Evolutionary conservation across 1,140 invertebrate genomes (phyloP).

Genomic region (Drosophila chauvacae): DNA sequence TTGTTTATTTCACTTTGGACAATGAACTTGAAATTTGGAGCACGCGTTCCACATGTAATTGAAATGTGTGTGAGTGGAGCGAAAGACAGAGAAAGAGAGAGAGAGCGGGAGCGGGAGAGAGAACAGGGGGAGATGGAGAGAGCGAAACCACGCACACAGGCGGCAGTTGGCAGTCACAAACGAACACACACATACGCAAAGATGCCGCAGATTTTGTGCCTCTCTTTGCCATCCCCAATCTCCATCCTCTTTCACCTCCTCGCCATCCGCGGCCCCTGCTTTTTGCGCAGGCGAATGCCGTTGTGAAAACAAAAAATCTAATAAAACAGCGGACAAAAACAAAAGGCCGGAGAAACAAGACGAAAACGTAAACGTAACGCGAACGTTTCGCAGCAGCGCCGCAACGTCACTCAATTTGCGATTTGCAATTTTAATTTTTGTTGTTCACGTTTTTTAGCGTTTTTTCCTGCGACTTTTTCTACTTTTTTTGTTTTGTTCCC

Average conservation of each 20-base stretch:
- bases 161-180: slow-evolving; percentile 8
- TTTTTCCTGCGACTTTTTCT: slow-evolving; percentile 5
- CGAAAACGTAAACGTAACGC: slow-evolving; percentile 6
- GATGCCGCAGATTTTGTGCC: slow-evolving; percentile 24
- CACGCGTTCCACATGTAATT: slow-evolving; percentile 61
- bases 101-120: not conserved
- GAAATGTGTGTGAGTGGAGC: slow-evolving; percentile 58
- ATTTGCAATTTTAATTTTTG: slow-evolving; percentile 79
- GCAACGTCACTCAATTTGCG: slow-evolving; percentile 45
- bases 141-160: slow-evolving; percentile 20
- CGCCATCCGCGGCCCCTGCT: not conserved
- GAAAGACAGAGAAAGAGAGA: not conserved
- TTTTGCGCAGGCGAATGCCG: slow-evolving; percentile 70
- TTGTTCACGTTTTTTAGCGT: slow-evolving; percentile 19
- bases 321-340: slow-evolving; percentile 82
- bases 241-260: not conserved
- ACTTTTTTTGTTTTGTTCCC: slow-evolving; percentile 40
- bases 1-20: slow-evolving; percentile 50
- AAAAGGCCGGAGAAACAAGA: slow-evolving; percentile 51
- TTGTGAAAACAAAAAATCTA: slow-evolving; percentile 82
- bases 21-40: slow-evolving; percentile 74
- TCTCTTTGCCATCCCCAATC: not conserved
- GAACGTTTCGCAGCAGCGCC: slow-evolving; percentile 8
- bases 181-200: slow-evolving; percentile 17
- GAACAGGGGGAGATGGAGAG: slow-evolving; percentile 3